A percentile compares a stretch with the other conserved stretches of the same genome.
These are phyloP conservation scores for Philopedon plagiatum DNA, from an alignment of 2,888 invertebrate genomes.

Conservation along the genomic window DNA sequence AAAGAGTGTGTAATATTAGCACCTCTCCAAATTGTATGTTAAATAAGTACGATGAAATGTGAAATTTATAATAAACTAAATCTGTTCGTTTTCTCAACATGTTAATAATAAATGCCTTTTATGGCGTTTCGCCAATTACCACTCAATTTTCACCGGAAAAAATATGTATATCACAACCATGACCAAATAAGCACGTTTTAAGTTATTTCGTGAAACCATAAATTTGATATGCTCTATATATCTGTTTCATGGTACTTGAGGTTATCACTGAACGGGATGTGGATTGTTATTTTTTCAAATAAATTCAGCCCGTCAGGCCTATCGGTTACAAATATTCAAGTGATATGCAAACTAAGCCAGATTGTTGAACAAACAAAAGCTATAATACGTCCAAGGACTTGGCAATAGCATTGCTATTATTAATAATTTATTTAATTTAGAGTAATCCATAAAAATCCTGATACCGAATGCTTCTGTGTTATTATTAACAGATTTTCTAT, in stretches of 20 bases:
- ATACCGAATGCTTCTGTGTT: too few species aligned
- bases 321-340: conserved; percentile 13
- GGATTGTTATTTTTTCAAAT: conserved; percentile 14
- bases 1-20: too few species aligned
- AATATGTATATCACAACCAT: neutral
- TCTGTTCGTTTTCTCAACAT: too few species aligned
- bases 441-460: too few species aligned
- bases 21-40: too few species aligned
- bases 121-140: too few species aligned
- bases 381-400: neutral
- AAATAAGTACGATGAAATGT: too few species aligned
- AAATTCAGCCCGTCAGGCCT: conserved; percentile 4
- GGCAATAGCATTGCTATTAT: neutral
- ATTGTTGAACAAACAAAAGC: conserved; percentile 6
- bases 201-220: neutral
- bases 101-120: too few species aligned
- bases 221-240: neutral
- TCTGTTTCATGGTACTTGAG: neutral
- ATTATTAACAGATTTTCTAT: too few species aligned
- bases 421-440: neutral
- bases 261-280: conserved; percentile 8
- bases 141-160: too few species aligned
- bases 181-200: neutral
- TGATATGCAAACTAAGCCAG: conserved; percentile 16
- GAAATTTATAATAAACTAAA: too few species aligned